Percentiles rank a stretch among this genome's conserved stretches.
Evolutionary conservation across 2,797 vertebrate species (phyloP).

Genomic region (Phaenicophaeus curvirostris): DNA sequence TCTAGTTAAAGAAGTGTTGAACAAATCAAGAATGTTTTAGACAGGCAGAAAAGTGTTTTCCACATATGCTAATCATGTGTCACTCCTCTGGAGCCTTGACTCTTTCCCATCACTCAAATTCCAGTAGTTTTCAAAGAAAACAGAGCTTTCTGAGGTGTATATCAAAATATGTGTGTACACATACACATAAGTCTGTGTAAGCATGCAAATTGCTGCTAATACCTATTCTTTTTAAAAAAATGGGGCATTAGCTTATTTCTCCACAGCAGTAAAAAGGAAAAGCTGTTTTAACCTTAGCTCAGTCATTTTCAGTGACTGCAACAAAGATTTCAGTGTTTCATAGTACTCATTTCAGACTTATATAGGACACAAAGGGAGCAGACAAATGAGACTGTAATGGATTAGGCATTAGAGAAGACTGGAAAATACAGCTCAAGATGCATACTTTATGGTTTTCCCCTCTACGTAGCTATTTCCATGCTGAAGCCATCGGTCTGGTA

Average conservation of each 20-base stretch:
- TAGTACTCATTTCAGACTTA: background rate
- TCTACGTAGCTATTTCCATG: background rate
- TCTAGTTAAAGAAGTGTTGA: background rate
- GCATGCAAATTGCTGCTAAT: background rate
- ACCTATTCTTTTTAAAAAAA: background rate
- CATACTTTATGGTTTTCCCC: background rate
- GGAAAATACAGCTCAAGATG: conserved; percentile 22
- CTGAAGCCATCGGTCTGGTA: background rate
- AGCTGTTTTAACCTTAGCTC: background rate
- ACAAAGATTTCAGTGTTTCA: background rate
- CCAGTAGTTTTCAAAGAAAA: background rate
- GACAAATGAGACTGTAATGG: conserved; percentile 6
- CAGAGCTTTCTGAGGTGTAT: background rate
- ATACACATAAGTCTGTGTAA: background rate
- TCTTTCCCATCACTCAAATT: background rate
- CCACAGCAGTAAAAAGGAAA: background rate
- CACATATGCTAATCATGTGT: background rate
- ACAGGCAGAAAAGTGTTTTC: background rate
- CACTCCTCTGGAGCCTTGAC: background rate
- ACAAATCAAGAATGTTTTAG: background rate
- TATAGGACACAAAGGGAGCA: background rate
- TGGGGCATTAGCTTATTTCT: background rate
- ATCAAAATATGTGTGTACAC: background rate
- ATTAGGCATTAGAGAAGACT: background rate
- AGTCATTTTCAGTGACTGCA: background rate